Base-by-base conservation (phyloP, 2,113 vertebrate species). In the Trinectes maculatus region DNA sequence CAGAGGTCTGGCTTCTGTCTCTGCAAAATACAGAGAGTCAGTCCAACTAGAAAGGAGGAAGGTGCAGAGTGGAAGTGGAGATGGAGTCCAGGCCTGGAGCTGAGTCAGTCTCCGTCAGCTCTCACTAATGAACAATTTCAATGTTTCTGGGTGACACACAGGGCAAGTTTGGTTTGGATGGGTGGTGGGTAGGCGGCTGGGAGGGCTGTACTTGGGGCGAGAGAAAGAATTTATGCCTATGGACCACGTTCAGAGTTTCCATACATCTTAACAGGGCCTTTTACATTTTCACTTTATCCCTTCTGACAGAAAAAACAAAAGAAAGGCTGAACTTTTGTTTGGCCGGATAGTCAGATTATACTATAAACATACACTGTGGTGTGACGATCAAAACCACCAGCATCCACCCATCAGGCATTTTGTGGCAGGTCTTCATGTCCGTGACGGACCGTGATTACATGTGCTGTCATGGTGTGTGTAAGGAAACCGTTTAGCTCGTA, bases 1-100 rank as follows among this genome's bases (percentile, higher is more conserved):
- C 3, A 4, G 48, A 60, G 63, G 80, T 56, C 89, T 90, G 88
- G 85, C 57, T 88, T 91, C 71, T 90, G 80, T 91, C 82, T 80
- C 46, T 64, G 3, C 21, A 6, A 51, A 76, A 59, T 48, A 65
- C 21, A 59, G 40, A 82, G 18, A 25, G 19, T 28, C 31, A 54
- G 60, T 34, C 21, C 31, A 49, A 40, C 28, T 31, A 46, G 62
- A 58, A 25, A 60, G 58, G 37, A 15, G 2, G 63, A 42, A 43
- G 43, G 8, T 2, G 75, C 62, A 47, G 57, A 63, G 68, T n/a
- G 19, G 71, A 77, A 69, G 42, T 52, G 40, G 54, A 58, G 66
- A 87, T 6, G 51, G 46, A 86, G 78, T 85, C 80, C 87, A 89
- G 86, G 62, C 83, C 64, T n/a, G 57, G 9, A 71, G 46, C 29